A percentile compares a stretch with the other conserved stretches of the same genome.
Conservation (phyloP, 2,888 invertebrate species). For the Acanthosepion pharaonis region DNA sequence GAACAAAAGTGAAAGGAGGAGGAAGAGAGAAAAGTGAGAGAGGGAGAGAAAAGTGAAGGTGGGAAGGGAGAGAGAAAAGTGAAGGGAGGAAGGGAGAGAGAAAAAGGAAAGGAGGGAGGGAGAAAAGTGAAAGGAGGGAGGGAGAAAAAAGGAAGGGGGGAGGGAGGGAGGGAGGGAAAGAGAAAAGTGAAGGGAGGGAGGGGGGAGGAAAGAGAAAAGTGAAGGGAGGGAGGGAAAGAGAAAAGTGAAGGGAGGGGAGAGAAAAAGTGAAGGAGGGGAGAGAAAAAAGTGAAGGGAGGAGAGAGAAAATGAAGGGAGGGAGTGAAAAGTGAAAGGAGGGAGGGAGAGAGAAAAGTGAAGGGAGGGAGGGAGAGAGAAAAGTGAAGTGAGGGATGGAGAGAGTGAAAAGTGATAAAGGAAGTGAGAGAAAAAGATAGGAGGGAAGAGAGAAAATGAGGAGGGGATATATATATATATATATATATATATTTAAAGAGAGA, state of each 20-base stretch:
- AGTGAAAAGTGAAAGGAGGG: not conserved
- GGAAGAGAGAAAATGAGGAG: not conserved
- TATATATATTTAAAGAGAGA: too few species aligned
- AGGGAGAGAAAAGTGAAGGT: too few species aligned
- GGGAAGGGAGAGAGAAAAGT: too few species aligned
- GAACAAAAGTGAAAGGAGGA: too few species aligned
- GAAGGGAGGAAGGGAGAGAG: too few species aligned
- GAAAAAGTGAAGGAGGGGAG: too few species aligned
- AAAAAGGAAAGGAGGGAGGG: not conserved
- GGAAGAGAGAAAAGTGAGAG: too few species aligned
- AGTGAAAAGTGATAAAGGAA: too few species aligned
- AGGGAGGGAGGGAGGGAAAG: not conserved
- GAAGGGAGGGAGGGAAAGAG: not conserved
- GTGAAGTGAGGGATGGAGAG: too few species aligned
- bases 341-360: not conserved
- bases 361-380: not conserved
- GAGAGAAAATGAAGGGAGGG: not conserved
- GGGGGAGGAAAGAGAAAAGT: not conserved
- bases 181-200: not conserved
- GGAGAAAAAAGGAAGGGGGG: not conserved
- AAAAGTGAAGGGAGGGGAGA: too few species aligned
- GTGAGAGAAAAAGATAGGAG: not conserved
- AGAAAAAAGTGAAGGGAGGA: not conserved
- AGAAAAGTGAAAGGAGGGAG: not conserved
- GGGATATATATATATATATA: too few species aligned